Percentiles rank a stretch among this genome's conserved stretches.
phyloP scores from a whole-genome alignment of 2,113 vertebrate species.

The Proterorhinus semilunaris region DNA sequence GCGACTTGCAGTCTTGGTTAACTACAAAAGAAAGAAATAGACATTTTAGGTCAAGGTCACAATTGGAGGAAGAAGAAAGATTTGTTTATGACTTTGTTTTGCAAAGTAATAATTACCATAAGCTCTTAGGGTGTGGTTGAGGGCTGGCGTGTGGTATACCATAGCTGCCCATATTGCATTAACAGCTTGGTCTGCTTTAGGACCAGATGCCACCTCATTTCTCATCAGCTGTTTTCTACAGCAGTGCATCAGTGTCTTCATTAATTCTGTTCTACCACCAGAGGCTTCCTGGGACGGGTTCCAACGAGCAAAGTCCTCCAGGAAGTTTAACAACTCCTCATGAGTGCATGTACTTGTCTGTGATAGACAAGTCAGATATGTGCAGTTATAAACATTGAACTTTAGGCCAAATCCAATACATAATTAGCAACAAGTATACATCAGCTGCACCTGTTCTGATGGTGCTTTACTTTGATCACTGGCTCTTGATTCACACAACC shows the following conservation, averaged over 20 bases:
- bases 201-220: conserved; percentile 86
- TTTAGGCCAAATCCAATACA: neutral
- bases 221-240: conserved; percentile 89
- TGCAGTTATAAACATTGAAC: neutral
- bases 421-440: neutral
- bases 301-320: conserved; percentile 89
- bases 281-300: conserved; percentile 84
- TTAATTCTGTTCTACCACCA: conserved; percentile 85
- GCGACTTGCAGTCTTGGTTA: conserved; percentile 79
- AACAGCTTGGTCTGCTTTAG: conserved; percentile 92
- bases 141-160: conserved; percentile 92
- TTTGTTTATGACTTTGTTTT: neutral
- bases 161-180: conserved; percentile 95
- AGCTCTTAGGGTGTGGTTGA: conserved; percentile 84
- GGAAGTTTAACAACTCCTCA: conserved; percentile 80
- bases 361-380: neutral
- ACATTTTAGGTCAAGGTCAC: neutral
- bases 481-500: conserved; percentile 70
- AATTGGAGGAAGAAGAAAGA: neutral
- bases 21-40: conserved; percentile 73
- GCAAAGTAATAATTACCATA: conserved; percentile 80
- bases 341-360: conserved; percentile 75
- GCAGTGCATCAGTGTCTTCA: conserved; percentile 84
- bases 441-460: conserved; percentile 49
- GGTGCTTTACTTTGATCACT: neutral